These are phyloP conservation scores for Proctacanthus coquilletti DNA, from an alignment of 1,140 invertebrate species.

Conservation along the genomic window DNA sequence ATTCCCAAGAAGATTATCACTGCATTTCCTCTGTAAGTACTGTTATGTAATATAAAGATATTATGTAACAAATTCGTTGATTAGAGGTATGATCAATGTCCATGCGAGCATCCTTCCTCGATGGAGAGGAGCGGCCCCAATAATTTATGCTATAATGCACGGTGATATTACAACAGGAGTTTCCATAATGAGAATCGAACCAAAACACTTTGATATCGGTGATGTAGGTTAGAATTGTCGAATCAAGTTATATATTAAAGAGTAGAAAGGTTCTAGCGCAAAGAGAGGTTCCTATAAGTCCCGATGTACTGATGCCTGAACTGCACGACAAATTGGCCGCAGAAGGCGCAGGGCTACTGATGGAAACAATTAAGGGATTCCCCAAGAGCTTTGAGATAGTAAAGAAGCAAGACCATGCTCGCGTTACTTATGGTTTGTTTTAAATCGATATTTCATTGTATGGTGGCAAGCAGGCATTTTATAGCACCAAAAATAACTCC, in stretches of 20 bases:
- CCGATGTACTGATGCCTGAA: conserved; percentile 47
- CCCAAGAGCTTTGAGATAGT: conserved; percentile 39
- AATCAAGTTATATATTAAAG: neutral
- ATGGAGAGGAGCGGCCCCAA: conserved; percentile 67
- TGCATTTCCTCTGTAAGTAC: conserved; percentile 42
- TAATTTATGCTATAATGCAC: conserved; percentile 44
- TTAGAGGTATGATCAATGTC: conserved; percentile 81
- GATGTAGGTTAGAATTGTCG: conserved; percentile 19
- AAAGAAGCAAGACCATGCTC: conserved; percentile 39
- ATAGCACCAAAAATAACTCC: conserved; percentile 53
- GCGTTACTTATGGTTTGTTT: conserved; percentile 49
- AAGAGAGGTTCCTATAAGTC: conserved; percentile 39
- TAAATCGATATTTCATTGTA: conserved; percentile 9
- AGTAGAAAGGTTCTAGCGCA: conserved; percentile 49
- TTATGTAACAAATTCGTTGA: conserved; percentile 5
- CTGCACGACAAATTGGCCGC: conserved; percentile 47
- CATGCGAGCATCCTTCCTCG: conserved; percentile 82
- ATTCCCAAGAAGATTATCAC: conserved; percentile 47
- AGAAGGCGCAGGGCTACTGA: conserved; percentile 50
- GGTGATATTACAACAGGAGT: conserved; percentile 73
- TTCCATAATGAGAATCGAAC: conserved; percentile 75
- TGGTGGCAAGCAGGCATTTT: conserved; percentile 31
- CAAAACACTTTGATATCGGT: conserved; percentile 77
- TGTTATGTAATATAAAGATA: conserved; percentile 3
- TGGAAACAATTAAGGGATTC: conserved; percentile 44